Percentiles rank a stretch among this genome's conserved stretches.
Conservation (phyloP, 2,113 vertebrate species). For the Gopherus evgoodei region DNA sequence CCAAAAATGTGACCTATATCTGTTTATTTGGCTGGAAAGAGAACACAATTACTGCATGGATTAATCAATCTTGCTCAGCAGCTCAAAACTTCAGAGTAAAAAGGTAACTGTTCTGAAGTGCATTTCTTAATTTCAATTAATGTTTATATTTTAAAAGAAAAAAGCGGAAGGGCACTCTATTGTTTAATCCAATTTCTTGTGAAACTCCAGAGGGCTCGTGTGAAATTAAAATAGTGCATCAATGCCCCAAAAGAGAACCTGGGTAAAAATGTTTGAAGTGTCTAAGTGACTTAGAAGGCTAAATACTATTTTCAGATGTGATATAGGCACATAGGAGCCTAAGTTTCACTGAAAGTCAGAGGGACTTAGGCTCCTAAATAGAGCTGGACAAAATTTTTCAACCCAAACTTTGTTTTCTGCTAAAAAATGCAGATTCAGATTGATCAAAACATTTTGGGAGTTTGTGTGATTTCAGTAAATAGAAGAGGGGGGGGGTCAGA, state of each 20-base stretch:
- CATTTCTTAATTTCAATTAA: neutral
- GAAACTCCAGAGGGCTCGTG: neutral
- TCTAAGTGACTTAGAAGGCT: neutral
- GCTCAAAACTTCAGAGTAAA: neutral
- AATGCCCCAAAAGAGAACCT: neutral
- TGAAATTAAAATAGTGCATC: neutral
- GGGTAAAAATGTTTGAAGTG: neutral
- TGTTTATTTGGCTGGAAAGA: neutral
- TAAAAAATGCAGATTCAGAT: neutral
- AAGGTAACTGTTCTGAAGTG: neutral
- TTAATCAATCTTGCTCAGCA: neutral
- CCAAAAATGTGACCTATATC: neutral
- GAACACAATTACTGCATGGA: neutral
- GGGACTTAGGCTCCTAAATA: neutral
- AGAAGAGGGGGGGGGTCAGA: neutral
- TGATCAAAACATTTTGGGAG: neutral
- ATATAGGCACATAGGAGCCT: neutral
- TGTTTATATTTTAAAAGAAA: neutral
- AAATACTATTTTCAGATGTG: neutral
- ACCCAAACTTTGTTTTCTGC: neutral
- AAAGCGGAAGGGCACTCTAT: neutral
- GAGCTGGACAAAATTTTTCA: neutral
- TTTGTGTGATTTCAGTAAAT: neutral
- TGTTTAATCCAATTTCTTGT: neutral
- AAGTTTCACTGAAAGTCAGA: neutral